Conservation (phyloP, 2,113 vertebrate genomes). For the Henicopernis longicauda region DNA sequence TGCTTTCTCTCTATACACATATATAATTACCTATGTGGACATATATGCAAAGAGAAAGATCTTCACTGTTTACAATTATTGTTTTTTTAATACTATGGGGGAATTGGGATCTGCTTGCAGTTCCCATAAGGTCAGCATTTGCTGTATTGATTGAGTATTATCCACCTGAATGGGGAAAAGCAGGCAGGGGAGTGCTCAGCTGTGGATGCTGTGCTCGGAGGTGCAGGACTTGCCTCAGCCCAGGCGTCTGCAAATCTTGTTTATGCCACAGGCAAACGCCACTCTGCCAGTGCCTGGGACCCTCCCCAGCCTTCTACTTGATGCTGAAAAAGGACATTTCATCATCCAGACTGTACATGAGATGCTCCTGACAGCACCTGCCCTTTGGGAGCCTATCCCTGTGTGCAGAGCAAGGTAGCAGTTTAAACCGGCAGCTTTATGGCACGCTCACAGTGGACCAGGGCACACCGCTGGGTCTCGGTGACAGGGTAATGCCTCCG, state of each 20-base stretch:
- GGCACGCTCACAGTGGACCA: accelerated
- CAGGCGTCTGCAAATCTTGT: background rate
- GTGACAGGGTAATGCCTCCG: accelerated
- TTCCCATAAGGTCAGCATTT: background rate
- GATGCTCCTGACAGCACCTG: background rate
- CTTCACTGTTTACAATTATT: background rate
- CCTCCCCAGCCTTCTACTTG: background rate
- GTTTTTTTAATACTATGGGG: background rate
- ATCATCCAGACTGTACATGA: background rate
- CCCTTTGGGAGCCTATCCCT: background rate
- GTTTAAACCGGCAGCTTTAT: accelerated
- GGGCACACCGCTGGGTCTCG: background rate
- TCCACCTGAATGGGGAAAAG: background rate
- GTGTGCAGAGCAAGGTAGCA: accelerated
- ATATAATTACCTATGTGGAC: background rate
- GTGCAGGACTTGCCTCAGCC: background rate
- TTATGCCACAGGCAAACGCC: background rate
- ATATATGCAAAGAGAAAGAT: background rate
- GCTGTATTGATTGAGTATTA: background rate
- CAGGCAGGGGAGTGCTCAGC: background rate
- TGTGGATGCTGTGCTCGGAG: background rate
- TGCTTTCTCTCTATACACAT: background rate
- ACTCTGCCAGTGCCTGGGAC: background rate
- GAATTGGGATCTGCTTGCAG: background rate
- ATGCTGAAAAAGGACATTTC: background rate